Conservation (phyloP, 2,888 invertebrate species). For the Podotricha telesiphe region DNA sequence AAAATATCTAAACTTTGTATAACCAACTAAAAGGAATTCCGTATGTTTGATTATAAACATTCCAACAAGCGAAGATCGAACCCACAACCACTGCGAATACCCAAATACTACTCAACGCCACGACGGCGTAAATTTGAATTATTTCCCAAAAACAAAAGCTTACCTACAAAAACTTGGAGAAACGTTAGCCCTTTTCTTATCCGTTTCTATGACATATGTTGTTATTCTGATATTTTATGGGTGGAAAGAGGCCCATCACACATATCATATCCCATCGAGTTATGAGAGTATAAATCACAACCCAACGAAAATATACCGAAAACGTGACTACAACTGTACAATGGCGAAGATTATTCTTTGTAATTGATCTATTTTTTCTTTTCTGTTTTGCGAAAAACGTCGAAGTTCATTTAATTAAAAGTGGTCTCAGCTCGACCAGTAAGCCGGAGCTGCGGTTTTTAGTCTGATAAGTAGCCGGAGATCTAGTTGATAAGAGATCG, state of each 20-base stretch:
- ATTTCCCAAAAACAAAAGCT: conserved; percentile 14
- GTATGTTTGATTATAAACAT: too few relatives aligned
- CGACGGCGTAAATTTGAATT: conserved; percentile 5
- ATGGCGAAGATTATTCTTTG: conserved; percentile 5
- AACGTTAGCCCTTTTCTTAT: conserved; percentile 34
- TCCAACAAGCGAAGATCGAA: too few relatives aligned
- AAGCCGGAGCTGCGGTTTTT: conserved; percentile 31
- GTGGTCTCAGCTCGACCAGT: conserved; percentile 12
- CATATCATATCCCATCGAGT: conserved; percentile 43
- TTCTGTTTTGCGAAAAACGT: conserved; percentile 19
- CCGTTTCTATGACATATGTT: conserved; percentile 40
- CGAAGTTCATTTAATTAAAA: conserved; percentile 34
- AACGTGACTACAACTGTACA: conserved; percentile 33
- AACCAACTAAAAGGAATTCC: too few relatives aligned
- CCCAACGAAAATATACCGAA: conserved; percentile 31
- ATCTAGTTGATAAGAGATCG: conserved; percentile 25
- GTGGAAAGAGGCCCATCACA: conserved; percentile 34
- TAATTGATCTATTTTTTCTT: conserved; percentile 27
- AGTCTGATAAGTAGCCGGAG: conserved; percentile 30
- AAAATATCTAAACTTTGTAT: too few relatives aligned
- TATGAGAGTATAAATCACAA: conserved; percentile 42
- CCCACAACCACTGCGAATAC: too few relatives aligned
- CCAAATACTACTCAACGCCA: neutral
- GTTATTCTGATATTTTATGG: conserved; percentile 44
- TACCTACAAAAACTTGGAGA: conserved; percentile 20